Percentiles rank a stretch among this genome's conserved stretches.
Evolutionary conservation across 2,797 vertebrate species (phyloP).

Genomic region (Thripadectes ignobilis): DNA sequence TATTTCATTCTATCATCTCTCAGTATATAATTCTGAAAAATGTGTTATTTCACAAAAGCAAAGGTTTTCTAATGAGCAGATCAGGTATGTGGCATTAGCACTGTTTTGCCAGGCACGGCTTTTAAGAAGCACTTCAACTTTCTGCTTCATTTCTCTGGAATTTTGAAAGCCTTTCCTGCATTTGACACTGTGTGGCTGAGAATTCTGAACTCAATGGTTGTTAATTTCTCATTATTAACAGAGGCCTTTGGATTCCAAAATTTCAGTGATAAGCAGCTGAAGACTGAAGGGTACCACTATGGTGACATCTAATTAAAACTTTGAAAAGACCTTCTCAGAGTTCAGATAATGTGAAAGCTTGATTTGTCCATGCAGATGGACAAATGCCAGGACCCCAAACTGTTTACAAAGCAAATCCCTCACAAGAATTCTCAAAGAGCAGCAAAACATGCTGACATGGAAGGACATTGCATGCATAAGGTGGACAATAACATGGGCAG

Average conservation of each 20-base stretch:
- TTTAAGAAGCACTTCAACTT: neutral
- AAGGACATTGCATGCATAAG: neutral
- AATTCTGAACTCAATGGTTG: slow-evolving; percentile 19
- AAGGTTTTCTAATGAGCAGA: neutral
- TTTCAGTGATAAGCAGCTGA: slow-evolving; percentile 2
- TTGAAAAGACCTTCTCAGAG: slow-evolving; percentile 49
- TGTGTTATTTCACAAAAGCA: neutral
- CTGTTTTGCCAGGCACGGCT: neutral
- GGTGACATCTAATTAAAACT: slow-evolving; percentile 65
- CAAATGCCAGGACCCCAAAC: slow-evolving; percentile 44
- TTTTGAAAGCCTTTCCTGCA: slow-evolving; percentile 24
- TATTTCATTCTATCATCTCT: neutral
- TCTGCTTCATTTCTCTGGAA: slow-evolving; percentile 28
- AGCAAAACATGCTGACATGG: neutral
- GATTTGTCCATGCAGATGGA: slow-evolving; percentile 22
- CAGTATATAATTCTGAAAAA: neutral
- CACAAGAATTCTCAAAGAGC: slow-evolving; percentile 17
- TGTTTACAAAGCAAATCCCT: slow-evolving; percentile 32
- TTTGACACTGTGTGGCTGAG: neutral
- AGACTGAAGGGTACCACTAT: neutral
- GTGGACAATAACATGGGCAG: neutral
- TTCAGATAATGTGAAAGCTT: slow-evolving; percentile 34
- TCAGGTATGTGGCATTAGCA: neutral
- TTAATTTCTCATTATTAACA: slow-evolving; percentile 48
- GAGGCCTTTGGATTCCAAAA: slow-evolving; percentile 31